Evolutionary conservation across 1,140 invertebrate species (phyloP), one percentile per base, ranked within the genome.

Genomic region (Contarinia nasturtii): DNA sequence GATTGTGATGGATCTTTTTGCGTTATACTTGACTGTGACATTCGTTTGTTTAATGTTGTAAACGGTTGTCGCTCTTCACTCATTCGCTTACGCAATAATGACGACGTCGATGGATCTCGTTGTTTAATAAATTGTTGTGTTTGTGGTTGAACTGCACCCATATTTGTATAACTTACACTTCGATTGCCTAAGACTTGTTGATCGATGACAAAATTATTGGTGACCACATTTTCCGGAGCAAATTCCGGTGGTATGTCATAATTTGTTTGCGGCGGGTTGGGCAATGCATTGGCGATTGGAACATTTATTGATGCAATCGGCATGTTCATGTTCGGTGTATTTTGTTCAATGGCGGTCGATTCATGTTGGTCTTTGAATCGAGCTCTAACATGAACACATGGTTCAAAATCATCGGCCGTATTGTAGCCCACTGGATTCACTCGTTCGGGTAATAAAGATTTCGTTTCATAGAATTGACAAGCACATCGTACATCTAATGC

Each of bases 381-480:
- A 3, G 27, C 27, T 10, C 10, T 3, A 27, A 27, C 10, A 27
- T 27, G 27, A 27, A 27, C 27, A 27, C 27, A 27, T 27, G 27
- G 27, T 5, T 10, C 27, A 27, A 27, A 27, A 5, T 27, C 27
- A 3, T 27, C 27, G 10, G 27, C 27, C 27, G 27, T 27, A 27
- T 27, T 27, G 10, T 27, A 71, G 47, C 71, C 73, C 43, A 74
- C 64, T 49, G 75, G 73, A 59, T 77, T 77, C 36, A 73, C 66
- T 54, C 77, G 69, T 64, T 82, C 80, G 43, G 82, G 82, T 51
- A 86, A 65, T 54, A 82, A 61, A 48, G 78, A 81, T 59, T 84
- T 78, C 57, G 76, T 76, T 67, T 81, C 75, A 65, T 77, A 87
- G 69, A 77, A 86, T 69, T 86, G 83, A 68, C 83, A 86, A 49